Conservation (phyloP, 2,113 vertebrate species). For the Embiotoca jacksoni region DNA sequence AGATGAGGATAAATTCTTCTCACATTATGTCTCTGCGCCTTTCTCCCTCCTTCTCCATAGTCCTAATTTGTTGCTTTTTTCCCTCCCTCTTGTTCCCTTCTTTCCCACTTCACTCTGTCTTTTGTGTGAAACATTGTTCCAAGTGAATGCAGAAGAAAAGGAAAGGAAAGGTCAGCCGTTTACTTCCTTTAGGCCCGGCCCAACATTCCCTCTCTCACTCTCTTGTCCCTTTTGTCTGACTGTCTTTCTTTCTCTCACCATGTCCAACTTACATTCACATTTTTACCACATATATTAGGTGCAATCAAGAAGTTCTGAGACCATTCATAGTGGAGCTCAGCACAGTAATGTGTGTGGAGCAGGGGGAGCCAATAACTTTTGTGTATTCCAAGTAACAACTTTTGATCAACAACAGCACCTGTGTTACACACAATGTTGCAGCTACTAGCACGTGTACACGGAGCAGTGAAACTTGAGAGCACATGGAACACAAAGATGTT, state of each 20-base stretch:
- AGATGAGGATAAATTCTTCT: slow-evolving; percentile 7
- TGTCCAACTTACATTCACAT: not conserved
- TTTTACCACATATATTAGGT: too few species aligned
- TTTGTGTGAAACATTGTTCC: not conserved
- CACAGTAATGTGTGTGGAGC: too few species aligned
- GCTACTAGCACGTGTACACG: too few species aligned
- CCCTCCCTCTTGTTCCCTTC: slow-evolving; percentile 11
- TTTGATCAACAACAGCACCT: too few species aligned
- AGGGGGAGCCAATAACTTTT: too few species aligned
- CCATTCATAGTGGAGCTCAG: too few species aligned
- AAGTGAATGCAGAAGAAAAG: slow-evolving; percentile 21
- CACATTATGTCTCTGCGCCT: not conserved
- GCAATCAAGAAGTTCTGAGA: too few species aligned
- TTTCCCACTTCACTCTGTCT: not conserved
- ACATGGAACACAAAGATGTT: too few species aligned
- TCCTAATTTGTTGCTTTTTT: slow-evolving; percentile 19
- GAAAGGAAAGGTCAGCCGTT: slow-evolving; percentile 44
- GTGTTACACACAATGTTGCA: too few species aligned
- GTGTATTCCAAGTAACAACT: too few species aligned
- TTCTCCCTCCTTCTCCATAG: not conserved
- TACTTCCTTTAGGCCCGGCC: slow-evolving; percentile 23
- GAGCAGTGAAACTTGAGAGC: too few species aligned
- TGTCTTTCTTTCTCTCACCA: not conserved
- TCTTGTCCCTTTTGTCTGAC: too few species aligned
- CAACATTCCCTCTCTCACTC: not conserved